Evolutionary conservation across 2,113 vertebrate genomes (phyloP).

Genomic region (Cheirogaleus medius): DNA sequence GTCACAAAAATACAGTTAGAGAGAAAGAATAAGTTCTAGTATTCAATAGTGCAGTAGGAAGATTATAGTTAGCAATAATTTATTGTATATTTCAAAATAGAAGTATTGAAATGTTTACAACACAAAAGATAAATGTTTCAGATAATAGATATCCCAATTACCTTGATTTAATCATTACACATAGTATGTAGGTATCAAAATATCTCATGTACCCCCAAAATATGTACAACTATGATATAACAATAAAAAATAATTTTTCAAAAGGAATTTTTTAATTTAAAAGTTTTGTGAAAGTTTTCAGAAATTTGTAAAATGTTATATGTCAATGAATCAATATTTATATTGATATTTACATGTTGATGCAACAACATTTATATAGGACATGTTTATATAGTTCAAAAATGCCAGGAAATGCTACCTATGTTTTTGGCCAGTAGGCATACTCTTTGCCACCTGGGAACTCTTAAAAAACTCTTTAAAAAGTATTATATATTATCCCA

Average conservation of each 20-base stretch:
- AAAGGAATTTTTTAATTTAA: neutral
- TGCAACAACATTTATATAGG: neutral
- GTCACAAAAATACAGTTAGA: neutral
- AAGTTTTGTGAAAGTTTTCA: neutral
- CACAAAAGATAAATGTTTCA: neutral
- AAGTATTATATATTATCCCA: neutral
- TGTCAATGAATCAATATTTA: neutral
- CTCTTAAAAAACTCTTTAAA: neutral
- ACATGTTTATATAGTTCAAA: neutral
- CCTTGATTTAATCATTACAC: neutral
- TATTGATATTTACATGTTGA: neutral
- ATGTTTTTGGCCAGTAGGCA: neutral
- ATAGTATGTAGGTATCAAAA: neutral
- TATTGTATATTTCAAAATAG: neutral
- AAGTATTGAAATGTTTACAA: neutral
- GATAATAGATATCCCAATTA: neutral
- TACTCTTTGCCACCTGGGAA: neutral
- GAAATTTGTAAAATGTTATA: neutral
- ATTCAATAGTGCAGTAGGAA: neutral
- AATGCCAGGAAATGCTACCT: neutral
- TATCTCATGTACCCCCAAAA: neutral
- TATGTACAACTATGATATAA: neutral
- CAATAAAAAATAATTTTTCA: neutral
- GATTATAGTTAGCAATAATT: neutral
- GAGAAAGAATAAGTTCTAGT: neutral